phyloP scores from a whole-genome alignment of 2,888 invertebrate species.

The Spatulosminthurus flaviceps region DNA sequence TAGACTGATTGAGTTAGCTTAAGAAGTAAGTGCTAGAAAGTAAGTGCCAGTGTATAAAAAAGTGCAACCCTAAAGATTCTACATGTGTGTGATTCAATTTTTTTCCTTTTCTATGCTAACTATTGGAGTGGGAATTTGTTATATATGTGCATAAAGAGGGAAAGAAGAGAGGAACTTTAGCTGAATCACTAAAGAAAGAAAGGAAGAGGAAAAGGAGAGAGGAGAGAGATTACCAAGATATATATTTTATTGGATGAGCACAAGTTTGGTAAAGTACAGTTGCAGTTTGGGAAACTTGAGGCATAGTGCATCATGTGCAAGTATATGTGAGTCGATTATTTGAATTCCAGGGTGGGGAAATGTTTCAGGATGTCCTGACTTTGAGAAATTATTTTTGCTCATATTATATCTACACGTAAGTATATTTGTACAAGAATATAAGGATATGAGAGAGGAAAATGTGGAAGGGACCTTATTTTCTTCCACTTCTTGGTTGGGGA shows the following conservation, averaged over 20 bases:
- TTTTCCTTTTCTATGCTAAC: background rate
- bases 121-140: background rate
- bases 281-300: background rate
- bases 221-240: constrained; percentile 2
- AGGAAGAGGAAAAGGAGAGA: background rate
- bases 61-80: background rate
- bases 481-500: constrained; percentile 36
- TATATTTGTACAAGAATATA: background rate
- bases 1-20: constrained; percentile 1
- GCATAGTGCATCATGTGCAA: constrained; percentile 4
- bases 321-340: constrained; percentile 37
- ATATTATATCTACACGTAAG: constrained; percentile 5
- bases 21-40: too few species aligned
- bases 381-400: constrained; percentile 47
- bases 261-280: constrained; percentile 19
- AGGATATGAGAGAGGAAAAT: background rate
- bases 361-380: constrained; percentile 39
- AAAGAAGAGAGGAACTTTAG: constrained; percentile 9
- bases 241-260: background rate
- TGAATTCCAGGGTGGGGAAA: constrained; percentile 35
- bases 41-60: background rate
- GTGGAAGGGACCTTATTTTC: background rate
- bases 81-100: constrained; percentile 23
- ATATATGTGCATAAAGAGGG: background rate
- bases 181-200: background rate